Percentiles rank a stretch among this genome's conserved stretches.
phyloP scores from a whole-genome alignment of 2,888 invertebrate species.

The Parnassius glacialis region DNA sequence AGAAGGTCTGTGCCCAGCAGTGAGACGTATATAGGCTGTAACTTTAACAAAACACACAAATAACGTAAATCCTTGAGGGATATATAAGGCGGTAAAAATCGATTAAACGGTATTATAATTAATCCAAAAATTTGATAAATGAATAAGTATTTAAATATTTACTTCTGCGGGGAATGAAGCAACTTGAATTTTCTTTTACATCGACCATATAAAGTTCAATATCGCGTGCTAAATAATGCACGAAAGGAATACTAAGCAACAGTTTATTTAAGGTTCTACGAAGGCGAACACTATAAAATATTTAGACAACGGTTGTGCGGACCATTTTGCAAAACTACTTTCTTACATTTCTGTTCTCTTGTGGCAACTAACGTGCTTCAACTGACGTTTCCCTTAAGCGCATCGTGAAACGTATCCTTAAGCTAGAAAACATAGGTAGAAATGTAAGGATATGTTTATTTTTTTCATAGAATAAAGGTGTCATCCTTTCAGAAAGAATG shows the following conservation, averaged over 20 bases:
- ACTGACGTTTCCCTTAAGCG: too few species aligned
- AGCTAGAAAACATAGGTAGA: too few species aligned
- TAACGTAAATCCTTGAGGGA: too few species aligned
- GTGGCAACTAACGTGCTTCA: neutral
- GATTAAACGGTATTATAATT: neutral
- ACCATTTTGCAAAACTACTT: neutral
- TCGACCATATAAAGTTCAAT: neutral
- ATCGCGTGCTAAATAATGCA: conserved; percentile 4
- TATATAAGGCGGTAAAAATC: too few species aligned
- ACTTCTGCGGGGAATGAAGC: neutral
- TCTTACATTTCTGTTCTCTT: neutral
- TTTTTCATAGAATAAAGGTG: too few species aligned
- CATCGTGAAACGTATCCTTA: too few species aligned
- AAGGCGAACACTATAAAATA: conserved; percentile 10
- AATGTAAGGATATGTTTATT: too few species aligned
- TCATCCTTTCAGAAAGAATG: too few species aligned
- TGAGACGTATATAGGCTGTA: too few species aligned
- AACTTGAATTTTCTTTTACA: neutral
- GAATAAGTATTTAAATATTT: neutral
- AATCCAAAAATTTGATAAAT: neutral
- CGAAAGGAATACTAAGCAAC: neutral
- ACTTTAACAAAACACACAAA: too few species aligned
- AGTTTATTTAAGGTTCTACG: neutral
- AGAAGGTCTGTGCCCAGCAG: too few species aligned
- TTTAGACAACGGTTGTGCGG: conserved; percentile 5